Conservation (phyloP, 2,888 invertebrate genomes). For the Podabrus alpinus region DNA sequence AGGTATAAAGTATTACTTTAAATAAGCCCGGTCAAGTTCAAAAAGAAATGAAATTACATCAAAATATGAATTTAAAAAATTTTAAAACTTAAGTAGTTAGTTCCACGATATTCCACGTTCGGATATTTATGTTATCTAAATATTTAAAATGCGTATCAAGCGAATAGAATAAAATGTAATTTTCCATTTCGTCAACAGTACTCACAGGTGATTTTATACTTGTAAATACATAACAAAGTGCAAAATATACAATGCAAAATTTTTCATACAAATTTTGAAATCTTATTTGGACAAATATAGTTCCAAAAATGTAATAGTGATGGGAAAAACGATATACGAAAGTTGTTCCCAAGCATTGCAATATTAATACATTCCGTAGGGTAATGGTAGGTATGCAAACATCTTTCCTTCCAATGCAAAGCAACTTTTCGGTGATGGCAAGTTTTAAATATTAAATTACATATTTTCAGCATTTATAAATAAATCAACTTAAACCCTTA, state of each 20-base stretch:
- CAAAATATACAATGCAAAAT: not conserved
- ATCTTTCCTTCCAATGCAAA: conserved; percentile 6
- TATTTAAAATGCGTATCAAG: not conserved
- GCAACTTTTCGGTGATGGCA: not conserved
- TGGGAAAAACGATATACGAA: not conserved
- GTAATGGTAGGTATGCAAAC: not conserved
- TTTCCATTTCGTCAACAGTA: not conserved
- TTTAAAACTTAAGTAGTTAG: not conserved
- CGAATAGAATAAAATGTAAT: not conserved
- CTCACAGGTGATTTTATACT: not conserved
- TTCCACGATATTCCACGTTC: not conserved
- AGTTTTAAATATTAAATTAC: not conserved
- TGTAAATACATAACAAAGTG: not conserved
- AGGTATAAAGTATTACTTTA: too few species aligned
- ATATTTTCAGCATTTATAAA: not conserved
- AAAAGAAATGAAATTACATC: too few species aligned
- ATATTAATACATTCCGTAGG: not conserved
- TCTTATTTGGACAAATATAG: not conserved
- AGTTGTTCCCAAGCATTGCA: not conserved
- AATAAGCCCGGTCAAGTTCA: too few species aligned
- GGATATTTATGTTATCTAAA: not conserved
- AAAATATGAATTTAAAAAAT: not conserved
- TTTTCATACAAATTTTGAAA: not conserved
- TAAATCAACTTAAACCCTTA: not conserved
- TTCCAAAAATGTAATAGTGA: not conserved